phyloP scores from a whole-genome alignment of 2,797 vertebrate genomes.

The Sarcophilus harrisii region DNA sequence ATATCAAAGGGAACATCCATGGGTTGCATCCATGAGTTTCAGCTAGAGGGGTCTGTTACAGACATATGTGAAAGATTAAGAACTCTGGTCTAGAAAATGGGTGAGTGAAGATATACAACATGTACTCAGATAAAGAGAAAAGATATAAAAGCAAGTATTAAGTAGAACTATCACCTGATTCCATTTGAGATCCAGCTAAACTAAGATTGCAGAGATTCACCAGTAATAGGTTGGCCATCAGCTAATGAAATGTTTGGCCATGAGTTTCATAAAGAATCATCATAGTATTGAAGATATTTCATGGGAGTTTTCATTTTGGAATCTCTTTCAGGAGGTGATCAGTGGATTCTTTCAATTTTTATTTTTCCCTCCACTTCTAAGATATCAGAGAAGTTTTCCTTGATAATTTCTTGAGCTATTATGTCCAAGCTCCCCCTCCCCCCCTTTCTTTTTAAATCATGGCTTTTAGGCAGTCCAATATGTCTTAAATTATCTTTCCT shows the following conservation, averaged over 20 bases:
- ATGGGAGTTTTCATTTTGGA: background rate
- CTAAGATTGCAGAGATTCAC: background rate
- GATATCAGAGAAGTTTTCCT: background rate
- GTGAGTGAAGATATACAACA: background rate
- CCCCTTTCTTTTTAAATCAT: too few relatives aligned
- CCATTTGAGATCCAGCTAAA: background rate
- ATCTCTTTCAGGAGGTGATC: background rate
- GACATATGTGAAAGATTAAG: background rate
- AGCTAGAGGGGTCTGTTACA: background rate
- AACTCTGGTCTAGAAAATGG: background rate
- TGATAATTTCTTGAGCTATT: background rate
- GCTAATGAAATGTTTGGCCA: background rate
- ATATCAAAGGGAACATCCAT: background rate
- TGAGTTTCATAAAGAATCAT: background rate
- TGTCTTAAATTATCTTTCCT: background rate
- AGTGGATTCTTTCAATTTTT: background rate
- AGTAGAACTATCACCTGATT: background rate
- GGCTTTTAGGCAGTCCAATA: background rate
- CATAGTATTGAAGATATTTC: background rate
- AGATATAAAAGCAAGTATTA: background rate
- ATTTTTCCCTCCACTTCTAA: fast-evolving
- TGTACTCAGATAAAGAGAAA: background rate
- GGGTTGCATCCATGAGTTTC: background rate
- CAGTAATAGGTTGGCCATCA: background rate
- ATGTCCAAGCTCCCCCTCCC: background rate